Base-by-base conservation (phyloP, 2,888 invertebrate genomes). In the Gisinianus flammeolus region DNA sequence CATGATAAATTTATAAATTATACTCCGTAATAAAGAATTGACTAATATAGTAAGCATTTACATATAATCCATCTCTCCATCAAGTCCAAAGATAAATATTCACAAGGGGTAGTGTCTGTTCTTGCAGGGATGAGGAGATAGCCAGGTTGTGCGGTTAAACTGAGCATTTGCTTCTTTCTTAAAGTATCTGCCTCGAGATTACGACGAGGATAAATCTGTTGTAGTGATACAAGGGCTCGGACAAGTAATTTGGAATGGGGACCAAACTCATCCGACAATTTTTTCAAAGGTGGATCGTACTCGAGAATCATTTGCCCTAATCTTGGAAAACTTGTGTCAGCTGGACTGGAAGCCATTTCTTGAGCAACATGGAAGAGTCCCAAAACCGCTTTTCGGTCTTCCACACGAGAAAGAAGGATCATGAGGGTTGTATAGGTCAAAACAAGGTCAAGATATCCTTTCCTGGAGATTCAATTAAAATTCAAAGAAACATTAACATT, bases 301-400 rank as follows among this genome's bases (percentile, higher is more conserved):
- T 99, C 99, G 85, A 98, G 92, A 81, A 99, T 97, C 93, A 99
- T 92, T 88, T 97, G 97, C 0, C 98, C 99, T 70, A 99, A 89
- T 19, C 98, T 91, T 4, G 98, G 98, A 87, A 98, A 99, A 86
- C 94, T 96, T 22, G 92, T 90, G 87, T 97, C 97, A 76, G 87
- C 92, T 85, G 94, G 93, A 86, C 67, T 94, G 86, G 66, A 92
- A 31, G 95, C 93, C 91, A 98, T 92, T 89, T 99, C 99, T 89
- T 97, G 95, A 3, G 98, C 99, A 64, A 96, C 96, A 89, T 98
- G 99, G 87, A 97, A 99, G 24, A 99, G 90, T 0, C 98, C 98
- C 28, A 66, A 88, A 0, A 98, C 98, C 0, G 97, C 95, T 89
- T 98, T 98, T 16, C 99, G 91, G 87, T 99, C 99, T 87, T 99